Base-by-base conservation (phyloP, 2,888 invertebrate species). In the Amblyjoppa proteus region DNA sequence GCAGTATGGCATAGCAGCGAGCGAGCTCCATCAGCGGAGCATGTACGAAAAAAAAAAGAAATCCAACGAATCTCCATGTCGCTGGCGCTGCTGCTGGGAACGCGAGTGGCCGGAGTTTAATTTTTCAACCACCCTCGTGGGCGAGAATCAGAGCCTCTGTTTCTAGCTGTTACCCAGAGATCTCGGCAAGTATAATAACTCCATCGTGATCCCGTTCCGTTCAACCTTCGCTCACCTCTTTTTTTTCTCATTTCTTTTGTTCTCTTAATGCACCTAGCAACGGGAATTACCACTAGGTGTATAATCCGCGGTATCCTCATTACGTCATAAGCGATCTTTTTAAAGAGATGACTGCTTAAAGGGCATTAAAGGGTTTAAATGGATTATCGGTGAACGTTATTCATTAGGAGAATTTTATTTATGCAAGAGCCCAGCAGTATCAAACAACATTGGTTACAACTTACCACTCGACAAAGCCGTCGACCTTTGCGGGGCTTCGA, bases 191-290 rank as follows among this genome's bases (percentile, higher is more conserved):
- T 28, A 61, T 73, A 73, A 73, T 73, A 73, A 89, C 79, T 87
- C 71, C 64, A 71, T 80, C 77, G 61, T 77, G 87, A 83, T 86
- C 88, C 81, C 68, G 83, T 81, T 70, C 76, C 66, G 76, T 73
- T 81, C 86, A 86, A 73, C 87, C 86, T 76, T 85, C 89, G 87
- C 89, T 88, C 82, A 78, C 76, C 31, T 87, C 84, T 73, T 51
- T 71, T 81, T 28, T 66, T 41, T 68, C 84, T 77, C 86, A 75
- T 66, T 73, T 84, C 83, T 83, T 78, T 88, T 83, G 84, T 77
- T 81, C 28, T 71, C 3, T 68, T 78, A 56, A 49, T 61, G 9
- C 28, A 5, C 38, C 34, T 41, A 41, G 73, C 58, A 73, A 56
- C 34, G 20, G 16, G 20, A 58, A 45, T 73, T 41, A 25, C 45